Base-by-base conservation (phyloP, 2,113 vertebrate genomes). In the Thermophis baileyi region DNA sequence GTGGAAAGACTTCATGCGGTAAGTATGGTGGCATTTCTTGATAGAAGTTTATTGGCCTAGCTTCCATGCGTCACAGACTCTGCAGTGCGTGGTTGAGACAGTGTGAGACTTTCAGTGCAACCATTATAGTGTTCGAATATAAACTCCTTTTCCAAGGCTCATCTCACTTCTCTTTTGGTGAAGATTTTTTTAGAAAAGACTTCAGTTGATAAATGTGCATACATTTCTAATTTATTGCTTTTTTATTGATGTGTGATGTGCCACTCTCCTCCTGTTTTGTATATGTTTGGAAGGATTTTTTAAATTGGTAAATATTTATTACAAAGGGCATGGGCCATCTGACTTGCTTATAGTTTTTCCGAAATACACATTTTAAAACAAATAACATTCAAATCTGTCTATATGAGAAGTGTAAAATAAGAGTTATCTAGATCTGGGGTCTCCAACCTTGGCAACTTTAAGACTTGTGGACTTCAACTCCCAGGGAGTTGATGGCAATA, bases 1-100 rank as follows among this genome's bases (percentile, higher is more conserved):
- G 98, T 99, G 91, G 98, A 99, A 96, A 98, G 98, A 95, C 98
- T 99, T 96, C 98, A 99, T 91, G 97, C 98, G 92, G 98, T 99
- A 98, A 98, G 98, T 98, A 97, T 93, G 94, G 90, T 35, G 1
- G 44, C 3, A 25, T 46, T 60, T 57, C 8, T 90, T 54, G 9
- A 91, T 16, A 27, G 25, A 88, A 11, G 53, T 44, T 44, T 44
- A 44, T 6, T 57, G 27, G 27, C 50, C 85, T 7, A 91, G 8
- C 25, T 87, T 47, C 49, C 47, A 30, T 44, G 74, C 6, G 16
- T 88, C 49, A 35, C 6, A 53, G 12, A 51, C 1, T n/a, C 8
- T 3, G 49, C 49, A 50, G 46, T n/a, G 25, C 16, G n/a, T n/a
- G 10, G 16, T 53, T 20, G 50, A 50, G 49, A 8, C 87, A 8